Evolutionary conservation across 2,888 invertebrate species (phyloP), one percentile per base, ranked within the genome.

Genomic region (Subacronicta megacephala): DNA sequence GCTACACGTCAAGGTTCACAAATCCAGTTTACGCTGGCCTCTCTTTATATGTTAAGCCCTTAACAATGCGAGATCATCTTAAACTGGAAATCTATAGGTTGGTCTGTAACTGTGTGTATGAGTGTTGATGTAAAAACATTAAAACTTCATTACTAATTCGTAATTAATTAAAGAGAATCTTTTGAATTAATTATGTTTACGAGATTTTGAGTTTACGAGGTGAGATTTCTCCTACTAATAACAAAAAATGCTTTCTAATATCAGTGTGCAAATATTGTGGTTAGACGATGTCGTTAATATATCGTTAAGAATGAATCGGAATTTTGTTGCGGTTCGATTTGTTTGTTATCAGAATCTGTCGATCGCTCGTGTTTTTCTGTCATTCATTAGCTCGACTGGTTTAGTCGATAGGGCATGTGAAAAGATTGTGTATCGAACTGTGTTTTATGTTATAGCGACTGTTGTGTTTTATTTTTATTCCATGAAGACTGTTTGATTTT

Each of bases 361-460:
- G 47, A 50, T 66, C 57, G 45, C 3, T 45, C 18, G 49, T 50
- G 40, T 46, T 59, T 62, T 67, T 64, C 57, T 62, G 62, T 69
- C 66, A 55, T 57, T 64, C 69, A 66, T 68, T 59, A 65, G 40
- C 41, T 58, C 49, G 13, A 51, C 54, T 53, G 57, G 46, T 69
- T 62, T 44, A 29, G 59, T 35, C 37, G 15, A 23, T 36, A 40
- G 50, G 42, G 49, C 40, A 20, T 52, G 45, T 62, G 53, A 15
- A 31, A 31, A 43, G 29, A 17, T 1, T 20, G 9, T 18, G 7
- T 18, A 33, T n/a, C 12, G n/a, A 36, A 37, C 13, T 44, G 0
- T n/a, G n/a, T 15, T 41, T 41, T 40, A 3, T 41, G 4, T 41
- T 4, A 9, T 17, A 23, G 20, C 10, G 20, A 7, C 7, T 26